These are phyloP conservation scores for Drosophila funebris DNA, from an alignment of 1,140 invertebrate species.

Conservation along the genomic window DNA sequence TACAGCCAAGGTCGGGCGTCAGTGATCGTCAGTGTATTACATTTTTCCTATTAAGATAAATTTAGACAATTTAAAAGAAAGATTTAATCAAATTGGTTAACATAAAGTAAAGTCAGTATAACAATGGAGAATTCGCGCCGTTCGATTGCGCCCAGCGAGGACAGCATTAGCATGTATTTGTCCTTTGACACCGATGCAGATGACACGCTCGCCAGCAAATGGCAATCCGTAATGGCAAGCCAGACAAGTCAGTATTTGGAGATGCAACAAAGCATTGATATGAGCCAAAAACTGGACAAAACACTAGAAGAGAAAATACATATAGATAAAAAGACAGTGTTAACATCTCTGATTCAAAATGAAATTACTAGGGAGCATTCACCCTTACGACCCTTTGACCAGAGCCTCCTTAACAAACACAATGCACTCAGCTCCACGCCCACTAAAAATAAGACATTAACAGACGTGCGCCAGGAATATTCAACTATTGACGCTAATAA, in stretches of 20 bases:
- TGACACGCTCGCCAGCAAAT: constrained; percentile 62
- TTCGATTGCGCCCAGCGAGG: constrained; percentile 49
- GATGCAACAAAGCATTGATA: constrained; percentile 50
- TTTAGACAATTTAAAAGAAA: not conserved
- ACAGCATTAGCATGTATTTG: constrained; percentile 72
- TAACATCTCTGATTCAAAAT: constrained; percentile 37
- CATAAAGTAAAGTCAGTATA: not conserved
- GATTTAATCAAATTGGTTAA: not conserved
- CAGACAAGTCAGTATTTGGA: constrained; percentile 57
- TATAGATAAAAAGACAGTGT: constrained; percentile 34
- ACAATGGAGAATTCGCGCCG: constrained; percentile 64
- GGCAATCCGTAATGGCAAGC: constrained; percentile 52
- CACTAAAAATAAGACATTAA: constrained; percentile 37
- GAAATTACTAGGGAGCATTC: constrained; percentile 45
- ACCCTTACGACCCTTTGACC: constrained; percentile 65
- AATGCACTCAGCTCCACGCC: constrained; percentile 73
- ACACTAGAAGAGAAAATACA: constrained; percentile 43
- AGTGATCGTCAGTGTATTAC: constrained; percentile 21
- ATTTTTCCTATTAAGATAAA: constrained; percentile 9
- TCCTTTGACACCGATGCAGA: constrained; percentile 67
- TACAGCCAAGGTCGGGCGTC: constrained; percentile 58
- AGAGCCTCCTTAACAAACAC: constrained; percentile 59
- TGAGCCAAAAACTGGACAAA: constrained; percentile 32
- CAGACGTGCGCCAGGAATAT: not conserved
- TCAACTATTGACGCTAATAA: constrained; percentile 25